Evolutionary conservation across 2,113 vertebrate genomes (phyloP).

Genomic region (Hippocampus comes): DNA sequence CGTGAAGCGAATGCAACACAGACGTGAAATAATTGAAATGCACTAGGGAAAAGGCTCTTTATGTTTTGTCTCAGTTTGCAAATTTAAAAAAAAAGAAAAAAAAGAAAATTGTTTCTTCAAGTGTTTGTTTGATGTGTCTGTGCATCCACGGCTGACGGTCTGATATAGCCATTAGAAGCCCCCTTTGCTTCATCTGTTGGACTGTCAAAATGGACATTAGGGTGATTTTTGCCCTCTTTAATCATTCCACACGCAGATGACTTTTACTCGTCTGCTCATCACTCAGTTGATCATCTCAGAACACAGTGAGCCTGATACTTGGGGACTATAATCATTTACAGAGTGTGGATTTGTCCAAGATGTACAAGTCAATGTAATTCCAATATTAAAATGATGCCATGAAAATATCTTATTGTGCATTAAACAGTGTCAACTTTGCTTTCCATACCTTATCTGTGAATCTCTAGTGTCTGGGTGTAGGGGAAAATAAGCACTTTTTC

Average conservation of each 20-base stretch:
- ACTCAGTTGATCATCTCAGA: constrained; percentile 49
- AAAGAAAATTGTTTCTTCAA: constrained; percentile 52
- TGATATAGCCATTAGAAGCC: constrained; percentile 61
- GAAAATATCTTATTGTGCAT: constrained; percentile 44
- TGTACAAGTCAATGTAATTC: constrained; percentile 75
- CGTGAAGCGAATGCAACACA: constrained; percentile 55
- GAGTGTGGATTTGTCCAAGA: constrained; percentile 73
- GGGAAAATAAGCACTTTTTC: constrained; percentile 9
- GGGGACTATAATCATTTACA: constrained; percentile 70
- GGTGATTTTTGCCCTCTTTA: constrained; percentile 23
- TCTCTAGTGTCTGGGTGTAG: constrained; percentile 1
- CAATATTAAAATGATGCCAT: constrained; percentile 72
- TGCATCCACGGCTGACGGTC: constrained; percentile 59
- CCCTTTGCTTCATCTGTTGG: constrained; percentile 53
- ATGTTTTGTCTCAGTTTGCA: constrained; percentile 61
- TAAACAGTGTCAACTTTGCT: constrained; percentile 35
- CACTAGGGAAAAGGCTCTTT: constrained; percentile 27
- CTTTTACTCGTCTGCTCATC: constrained; percentile 56
- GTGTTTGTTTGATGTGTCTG: constrained; percentile 72
- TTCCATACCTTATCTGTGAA: constrained; percentile 13
- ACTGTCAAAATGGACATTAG: constrained; percentile 45
- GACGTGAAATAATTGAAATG: constrained; percentile 55
- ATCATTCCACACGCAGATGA: constrained; percentile 47
- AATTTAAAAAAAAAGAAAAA: constrained; percentile 32
- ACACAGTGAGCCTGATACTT: constrained; percentile 68